Evolutionary conservation across 2,888 invertebrate genomes (phyloP), one percentile per base, ranked within the genome.

Genomic region (Pristionchus fissidentatus): DNA sequence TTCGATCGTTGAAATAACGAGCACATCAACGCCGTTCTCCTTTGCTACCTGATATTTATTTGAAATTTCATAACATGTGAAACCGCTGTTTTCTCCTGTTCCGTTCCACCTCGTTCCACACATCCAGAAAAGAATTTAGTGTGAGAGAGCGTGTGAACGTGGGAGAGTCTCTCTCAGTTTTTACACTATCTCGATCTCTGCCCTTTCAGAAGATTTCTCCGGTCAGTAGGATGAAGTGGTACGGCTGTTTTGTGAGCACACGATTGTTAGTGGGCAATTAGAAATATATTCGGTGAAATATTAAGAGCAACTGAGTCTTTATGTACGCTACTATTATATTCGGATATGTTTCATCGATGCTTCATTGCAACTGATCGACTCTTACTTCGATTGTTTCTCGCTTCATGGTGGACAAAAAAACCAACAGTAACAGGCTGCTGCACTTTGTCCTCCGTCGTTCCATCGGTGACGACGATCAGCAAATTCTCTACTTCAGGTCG

Each of bases 401-500:
- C 22, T n/a, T n/a, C 52, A 19, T 4, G 52, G n/a, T 22, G 3
- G n/a, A 19, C 5, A 35, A 32, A 66, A 29, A 32, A 29, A 7
- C 73, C 3, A 5, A 85, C 85, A 57, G 75, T 46, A 8, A 87
- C 83, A 0, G 88, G 88, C 49, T 85, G 84, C 73, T 88, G 87
- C 10, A 89, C 86, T 46, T 85, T 75, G 78, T 87, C 88, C 19
- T 87, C 87, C 3, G 87, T 85, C 57, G 84, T 85, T 38, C 90
- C 91, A 70, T 89, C 90, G 8, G 91, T 91, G 26, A 91, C 85
- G 29, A 91, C 85, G 41, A 91, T 86, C 4, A 91, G 82, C 1
- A 91, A 84, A 60, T 91, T 91, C 70, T 87, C 86, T 15, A 87
- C 91, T 35, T 89, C 89, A 0, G 87, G 86, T 1, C 91, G 87